Conservation (phyloP, 2,797 vertebrate species). For the Hippoglossus hippoglossus region DNA sequence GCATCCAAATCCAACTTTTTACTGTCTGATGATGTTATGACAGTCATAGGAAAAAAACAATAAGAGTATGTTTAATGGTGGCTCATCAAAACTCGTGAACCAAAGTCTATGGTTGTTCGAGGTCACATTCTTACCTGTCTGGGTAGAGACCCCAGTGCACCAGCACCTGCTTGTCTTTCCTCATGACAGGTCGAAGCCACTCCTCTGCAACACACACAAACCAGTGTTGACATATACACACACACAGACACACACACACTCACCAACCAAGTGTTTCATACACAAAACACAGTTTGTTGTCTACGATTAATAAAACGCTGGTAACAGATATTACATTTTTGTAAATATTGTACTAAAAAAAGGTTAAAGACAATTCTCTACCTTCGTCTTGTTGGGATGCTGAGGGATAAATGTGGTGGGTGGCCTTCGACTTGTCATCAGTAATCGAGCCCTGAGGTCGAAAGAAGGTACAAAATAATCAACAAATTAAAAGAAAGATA, state of each 20-base stretch:
- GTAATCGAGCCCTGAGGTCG: constrained; percentile 90
- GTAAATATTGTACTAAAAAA: neutral
- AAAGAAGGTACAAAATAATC: neutral
- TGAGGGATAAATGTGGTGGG: constrained; percentile 92
- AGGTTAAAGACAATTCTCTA: constrained; percentile 53
- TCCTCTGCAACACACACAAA: constrained; percentile 88
- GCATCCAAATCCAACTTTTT: no score
- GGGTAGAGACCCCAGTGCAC: constrained; percentile 96
- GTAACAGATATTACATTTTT: no score
- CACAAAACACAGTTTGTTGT: no score
- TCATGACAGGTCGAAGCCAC: constrained; percentile 96
- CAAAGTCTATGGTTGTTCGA: neutral
- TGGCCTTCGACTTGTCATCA: constrained; percentile 96
- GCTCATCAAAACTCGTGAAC: no score
- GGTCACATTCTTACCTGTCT: constrained; percentile 89
- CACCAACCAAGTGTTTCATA: neutral
- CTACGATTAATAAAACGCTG: no score
- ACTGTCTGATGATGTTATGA: no score
- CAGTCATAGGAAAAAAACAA: no score
- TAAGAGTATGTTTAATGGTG: no score
- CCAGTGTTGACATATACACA: constrained; percentile 2
- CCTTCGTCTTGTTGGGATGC: constrained; percentile 92
- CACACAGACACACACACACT: neutral
- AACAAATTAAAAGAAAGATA: neutral
- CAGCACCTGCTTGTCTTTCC: constrained; percentile 96